Base-by-base conservation (phyloP, 2,113 vertebrate species). In the Misgurnus anguillicaudatus region DNA sequence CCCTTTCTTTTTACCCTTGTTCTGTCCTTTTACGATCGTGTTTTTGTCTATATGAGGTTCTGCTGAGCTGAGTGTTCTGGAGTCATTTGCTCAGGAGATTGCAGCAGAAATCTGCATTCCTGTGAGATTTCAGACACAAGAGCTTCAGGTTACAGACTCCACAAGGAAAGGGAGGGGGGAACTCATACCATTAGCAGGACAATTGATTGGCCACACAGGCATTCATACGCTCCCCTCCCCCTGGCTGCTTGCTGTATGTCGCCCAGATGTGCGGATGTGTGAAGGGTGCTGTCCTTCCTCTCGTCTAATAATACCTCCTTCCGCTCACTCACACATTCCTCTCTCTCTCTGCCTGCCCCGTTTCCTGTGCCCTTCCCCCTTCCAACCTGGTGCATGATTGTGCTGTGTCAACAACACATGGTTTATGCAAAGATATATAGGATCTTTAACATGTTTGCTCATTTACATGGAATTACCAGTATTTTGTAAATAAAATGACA, bases 241-340 rank as follows among this genome's bases (percentile, higher is more conserved):
- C 9, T 39, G 31, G 39, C 13, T 71, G 42, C 47, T 36, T 77
- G 74, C 60, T 72, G 71, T 53, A 63, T 64, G 64, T 57, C 39
- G 21, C 45, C 75, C 84, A 85, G 83, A 85, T 83, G 84, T 80
- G 75, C 79, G 76, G 78, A 77, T 78, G 76, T 77, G 55, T 68
- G 63, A 48, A 68, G 79, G 75, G 66, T 80, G 31, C 51, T 67
- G 51, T 69, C 38, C 64, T 82, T 75, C 68, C 66, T 55, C 51
- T 61, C 21, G 21, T 81, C 77, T 84, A 86, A 78, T 82, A 84
- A 86, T 82, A 80, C 47, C 21, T 67, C 47, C 58, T 73, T 47
- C 74, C 65, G 17, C 53, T 66, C 70, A 41, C 57, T 51, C 57
- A 36, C 62, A 24, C 77, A 80, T 86, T 76, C 76, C 80, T 48